Evolutionary conservation across 1,140 invertebrate species (phyloP).

Genomic region (Macrotrachela quadricornifera): DNA sequence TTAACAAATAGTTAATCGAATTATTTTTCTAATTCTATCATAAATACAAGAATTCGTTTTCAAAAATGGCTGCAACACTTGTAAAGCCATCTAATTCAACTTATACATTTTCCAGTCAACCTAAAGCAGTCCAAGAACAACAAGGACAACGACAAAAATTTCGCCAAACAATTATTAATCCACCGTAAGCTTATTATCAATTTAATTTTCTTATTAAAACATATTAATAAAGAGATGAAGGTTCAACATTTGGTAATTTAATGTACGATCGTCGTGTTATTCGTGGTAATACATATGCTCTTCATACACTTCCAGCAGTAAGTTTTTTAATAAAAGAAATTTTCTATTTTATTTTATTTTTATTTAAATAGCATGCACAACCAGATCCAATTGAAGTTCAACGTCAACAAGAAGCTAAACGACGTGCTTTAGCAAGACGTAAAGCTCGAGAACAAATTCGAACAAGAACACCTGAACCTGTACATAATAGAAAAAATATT

Average conservation of each 20-base stretch:
- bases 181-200: too few relatives aligned
- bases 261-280: slow-evolving; percentile 63
- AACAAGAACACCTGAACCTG: slow-evolving; percentile 28
- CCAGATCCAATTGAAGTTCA: slow-evolving; percentile 30
- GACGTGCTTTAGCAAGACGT: slow-evolving; percentile 25
- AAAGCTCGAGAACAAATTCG: slow-evolving; percentile 26
- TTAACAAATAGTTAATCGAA: too few relatives aligned
- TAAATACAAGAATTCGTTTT: too few relatives aligned
- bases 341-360: neutral
- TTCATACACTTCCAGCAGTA: slow-evolving; percentile 38
- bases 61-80: too few relatives aligned
- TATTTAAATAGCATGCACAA: slow-evolving; percentile 15
- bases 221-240: too few relatives aligned
- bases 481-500: slow-evolving; percentile 53
- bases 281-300: slow-evolving; percentile 50
- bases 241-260: slow-evolving; percentile 34
- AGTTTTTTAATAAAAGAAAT: slow-evolving; percentile 17
- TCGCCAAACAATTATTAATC: too few relatives aligned
- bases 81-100: too few relatives aligned
- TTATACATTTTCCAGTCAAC: too few relatives aligned
- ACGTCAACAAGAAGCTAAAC: slow-evolving; percentile 24
- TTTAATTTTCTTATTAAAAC: too few relatives aligned
- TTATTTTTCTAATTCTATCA: too few relatives aligned
- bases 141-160: too few relatives aligned
- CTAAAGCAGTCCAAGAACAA: too few relatives aligned